Percentiles rank a stretch among this genome's conserved stretches.
Evolutionary conservation across 2,113 vertebrate genomes (phyloP).

Genomic region (Tretioscincus oriximinensis): DNA sequence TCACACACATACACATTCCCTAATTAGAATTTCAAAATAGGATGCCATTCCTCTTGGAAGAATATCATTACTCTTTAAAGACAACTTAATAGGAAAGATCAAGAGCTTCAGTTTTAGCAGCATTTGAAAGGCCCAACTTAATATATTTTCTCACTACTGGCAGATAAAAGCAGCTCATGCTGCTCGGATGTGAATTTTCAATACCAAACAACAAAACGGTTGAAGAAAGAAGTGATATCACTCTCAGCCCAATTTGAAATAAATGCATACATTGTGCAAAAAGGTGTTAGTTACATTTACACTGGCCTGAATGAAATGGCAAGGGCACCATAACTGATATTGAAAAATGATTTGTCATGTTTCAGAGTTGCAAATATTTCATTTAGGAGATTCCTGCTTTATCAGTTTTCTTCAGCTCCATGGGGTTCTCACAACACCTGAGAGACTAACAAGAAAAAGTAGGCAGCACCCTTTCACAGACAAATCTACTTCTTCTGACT

Average conservation of each 20-base stretch:
- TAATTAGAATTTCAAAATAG: slow-evolving; percentile 30
- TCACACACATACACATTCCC: slow-evolving; percentile 14
- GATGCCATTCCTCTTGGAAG: slow-evolving; percentile 28
- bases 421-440: too few relatives aligned
- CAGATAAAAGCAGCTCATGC: slow-evolving; percentile 71
- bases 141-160: slow-evolving; percentile 66
- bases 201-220: slow-evolving; percentile 70
- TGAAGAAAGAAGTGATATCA: slow-evolving; percentile 63
- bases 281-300: slow-evolving; percentile 45
- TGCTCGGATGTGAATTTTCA: slow-evolving; percentile 67
- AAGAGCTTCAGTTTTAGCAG: slow-evolving; percentile 65
- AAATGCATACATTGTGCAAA: slow-evolving; percentile 26
- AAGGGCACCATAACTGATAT: slow-evolving; percentile 36
- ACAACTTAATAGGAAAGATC: slow-evolving; percentile 53
- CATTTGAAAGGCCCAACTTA: slow-evolving; percentile 62
- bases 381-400: neutral
- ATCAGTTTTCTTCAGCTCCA: too few relatives aligned
- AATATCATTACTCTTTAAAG: slow-evolving; percentile 37
- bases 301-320: slow-evolving; percentile 11
- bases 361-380: neutral
- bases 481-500: too few relatives aligned
- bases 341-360: slow-evolving; percentile 10
- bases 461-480: too few relatives aligned
- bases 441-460: too few relatives aligned
- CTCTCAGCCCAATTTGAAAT: slow-evolving; percentile 51